A percentile compares a stretch with the other conserved stretches of the same genome.
phyloP scores from a whole-genome alignment of 2,888 invertebrate genomes.

The Sminthurinus aureus region DNA sequence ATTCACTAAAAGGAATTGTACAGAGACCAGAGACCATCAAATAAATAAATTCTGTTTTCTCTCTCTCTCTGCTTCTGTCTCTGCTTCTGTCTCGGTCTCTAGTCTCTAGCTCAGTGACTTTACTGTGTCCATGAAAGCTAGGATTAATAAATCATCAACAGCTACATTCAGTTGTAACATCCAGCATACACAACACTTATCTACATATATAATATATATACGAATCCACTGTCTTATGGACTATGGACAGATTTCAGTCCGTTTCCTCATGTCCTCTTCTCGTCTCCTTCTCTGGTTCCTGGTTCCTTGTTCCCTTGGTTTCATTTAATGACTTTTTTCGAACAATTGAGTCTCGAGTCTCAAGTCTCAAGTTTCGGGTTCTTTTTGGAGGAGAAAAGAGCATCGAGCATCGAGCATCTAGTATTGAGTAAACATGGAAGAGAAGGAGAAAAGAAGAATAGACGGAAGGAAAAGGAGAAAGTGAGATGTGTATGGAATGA shows the following conservation, averaged over 20 bases:
- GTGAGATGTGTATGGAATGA: slow-evolving; percentile 22
- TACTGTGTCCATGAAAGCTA: slow-evolving; percentile 8
- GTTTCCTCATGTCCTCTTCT: neutral
- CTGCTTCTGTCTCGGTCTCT: neutral
- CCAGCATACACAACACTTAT: no score
- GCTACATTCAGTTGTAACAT: neutral
- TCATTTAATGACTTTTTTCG: slow-evolving; percentile 35
- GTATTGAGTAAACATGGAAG: neutral
- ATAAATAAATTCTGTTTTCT: slow-evolving; percentile 22
- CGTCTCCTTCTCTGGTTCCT: neutral
- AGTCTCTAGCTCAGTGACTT: neutral
- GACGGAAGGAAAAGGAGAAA: neutral
- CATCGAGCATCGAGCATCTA: no score
- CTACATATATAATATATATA: neutral
- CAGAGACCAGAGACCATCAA: slow-evolving; percentile 7
- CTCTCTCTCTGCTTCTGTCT: neutral
- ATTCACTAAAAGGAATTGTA: slow-evolving; percentile 18
- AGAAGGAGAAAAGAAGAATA: neutral
- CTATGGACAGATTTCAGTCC: neutral
- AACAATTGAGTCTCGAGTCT: slow-evolving; percentile 36
- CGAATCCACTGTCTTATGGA: neutral
- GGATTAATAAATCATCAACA: slow-evolving; percentile 17
- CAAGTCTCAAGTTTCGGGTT: neutral
- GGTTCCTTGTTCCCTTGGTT: slow-evolving; percentile 7
- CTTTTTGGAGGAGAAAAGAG: neutral